phyloP scores from a whole-genome alignment of 1,140 invertebrate species.

The Sycophaga agraensis region DNA sequence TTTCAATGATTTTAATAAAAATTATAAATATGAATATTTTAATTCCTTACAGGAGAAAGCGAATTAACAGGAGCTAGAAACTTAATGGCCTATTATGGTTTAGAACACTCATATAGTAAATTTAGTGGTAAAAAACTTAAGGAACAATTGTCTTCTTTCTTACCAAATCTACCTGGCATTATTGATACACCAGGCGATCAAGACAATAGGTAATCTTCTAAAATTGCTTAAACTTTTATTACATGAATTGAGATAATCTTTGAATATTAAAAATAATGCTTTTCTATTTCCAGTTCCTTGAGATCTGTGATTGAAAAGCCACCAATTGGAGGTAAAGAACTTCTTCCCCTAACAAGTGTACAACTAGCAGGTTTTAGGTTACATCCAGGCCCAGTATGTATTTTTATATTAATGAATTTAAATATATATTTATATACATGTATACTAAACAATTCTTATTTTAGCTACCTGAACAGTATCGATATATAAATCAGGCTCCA shows the following conservation, averaged over 20 bases:
- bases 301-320: conserved; percentile 96
- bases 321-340: conserved; percentile 93
- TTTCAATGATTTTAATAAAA: not conserved
- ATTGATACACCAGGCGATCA: conserved; percentile 84
- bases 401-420: not conserved
- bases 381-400: conserved; percentile 87
- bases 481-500: conserved; percentile 87
- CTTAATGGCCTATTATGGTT: conserved; percentile 92
- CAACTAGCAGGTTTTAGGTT: conserved; percentile 92
- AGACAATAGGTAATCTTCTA: conserved; percentile 64
- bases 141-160: conserved; percentile 91
- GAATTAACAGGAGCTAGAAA: conserved; percentile 95
- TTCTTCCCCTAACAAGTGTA: conserved; percentile 82
- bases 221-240: too few relatives aligned
- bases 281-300: conserved; percentile 71
- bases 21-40: not conserved
- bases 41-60: conserved; percentile 72
- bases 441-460: conserved; percentile 39
- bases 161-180: conserved; percentile 91
- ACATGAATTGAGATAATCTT: too few relatives aligned
- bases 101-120: conserved; percentile 97
- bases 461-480: conserved; percentile 92
- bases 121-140: conserved; percentile 97
- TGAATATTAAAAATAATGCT: not conserved
- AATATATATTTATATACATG: not conserved